Evolutionary conservation across 2,797 vertebrate genomes (phyloP), one percentile per base, ranked within the genome.

Genomic region (Sparus aurata): DNA sequence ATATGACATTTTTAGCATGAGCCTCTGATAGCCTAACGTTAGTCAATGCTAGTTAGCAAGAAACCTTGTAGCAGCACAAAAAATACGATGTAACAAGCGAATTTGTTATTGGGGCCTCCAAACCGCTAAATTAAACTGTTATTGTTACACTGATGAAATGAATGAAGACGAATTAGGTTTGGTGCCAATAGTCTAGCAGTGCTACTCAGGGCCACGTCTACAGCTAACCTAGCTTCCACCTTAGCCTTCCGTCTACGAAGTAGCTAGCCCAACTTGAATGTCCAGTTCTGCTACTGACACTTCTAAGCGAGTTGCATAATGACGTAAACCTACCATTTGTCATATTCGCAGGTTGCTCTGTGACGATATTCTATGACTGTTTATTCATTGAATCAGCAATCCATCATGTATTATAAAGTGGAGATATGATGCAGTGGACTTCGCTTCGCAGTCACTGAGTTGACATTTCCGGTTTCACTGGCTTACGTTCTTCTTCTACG

Each of bases 301-400:
- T 15, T 43, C 3, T 58, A 2, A 52, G 55, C 30, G n/a, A 47
- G 41, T 50, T 41, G 13, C 49, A 57, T 3, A 47, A 55, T 25
- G 22, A 49, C 34, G 27, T 2, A 20, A 57, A 89, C 94, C 30
- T 92, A 96, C 95, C 95, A 83, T 96, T 96, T 77, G 95, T 96
- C 95, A 96, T 96, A 12, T 85, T 94, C 71, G 86, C 91, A 77
- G 80, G 47, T 87, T 87, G 74, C 49, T 80, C 69, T 82, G 72
- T 52, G 69, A 70, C 71, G 73, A 52, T 30, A 69, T 65, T 73
- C 62, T 49, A n/a, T 41, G 13, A 83, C 69, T 41, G 75, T 49
- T 73, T 73, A 34, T 60, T 73, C 20, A 69, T 59, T 69, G 55
- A 61, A 77, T 89, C 63, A 94, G 70, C 69, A 86, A 41, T 59